Evolutionary conservation across 2,113 vertebrate species (phyloP).

Genomic region (Cottus gobio): DNA sequence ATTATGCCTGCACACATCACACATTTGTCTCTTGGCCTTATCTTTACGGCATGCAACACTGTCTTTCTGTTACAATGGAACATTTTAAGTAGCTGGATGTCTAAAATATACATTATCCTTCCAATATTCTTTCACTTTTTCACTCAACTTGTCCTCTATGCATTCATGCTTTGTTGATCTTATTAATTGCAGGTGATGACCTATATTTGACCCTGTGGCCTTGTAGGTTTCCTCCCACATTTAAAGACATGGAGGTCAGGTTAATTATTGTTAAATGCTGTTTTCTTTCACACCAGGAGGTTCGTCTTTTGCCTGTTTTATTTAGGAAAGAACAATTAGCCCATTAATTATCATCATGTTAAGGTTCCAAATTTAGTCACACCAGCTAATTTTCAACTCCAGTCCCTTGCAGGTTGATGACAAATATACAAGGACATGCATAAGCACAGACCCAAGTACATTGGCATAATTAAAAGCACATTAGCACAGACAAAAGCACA

Average conservation of each 20-base stretch:
- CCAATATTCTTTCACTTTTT: background rate
- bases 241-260: no score
- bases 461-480: background rate
- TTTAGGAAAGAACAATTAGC: no score
- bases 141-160: background rate
- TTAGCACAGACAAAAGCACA: background rate
- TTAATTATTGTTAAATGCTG: no score
- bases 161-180: background rate
- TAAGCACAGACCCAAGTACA: background rate
- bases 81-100: background rate
- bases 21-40: background rate
- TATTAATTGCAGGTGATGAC: background rate
- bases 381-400: background rate
- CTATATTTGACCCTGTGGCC: background rate
- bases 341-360: no score
- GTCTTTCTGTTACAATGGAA: background rate
- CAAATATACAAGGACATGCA: background rate
- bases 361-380: background rate
- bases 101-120: background rate
- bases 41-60: background rate
- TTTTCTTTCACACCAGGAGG: no score
- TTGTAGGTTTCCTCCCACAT: background rate
- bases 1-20: background rate
- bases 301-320: no score
- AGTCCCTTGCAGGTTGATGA: background rate